phyloP scores from a whole-genome alignment of 2,797 vertebrate species.

The Brachymystax lenok region DNA sequence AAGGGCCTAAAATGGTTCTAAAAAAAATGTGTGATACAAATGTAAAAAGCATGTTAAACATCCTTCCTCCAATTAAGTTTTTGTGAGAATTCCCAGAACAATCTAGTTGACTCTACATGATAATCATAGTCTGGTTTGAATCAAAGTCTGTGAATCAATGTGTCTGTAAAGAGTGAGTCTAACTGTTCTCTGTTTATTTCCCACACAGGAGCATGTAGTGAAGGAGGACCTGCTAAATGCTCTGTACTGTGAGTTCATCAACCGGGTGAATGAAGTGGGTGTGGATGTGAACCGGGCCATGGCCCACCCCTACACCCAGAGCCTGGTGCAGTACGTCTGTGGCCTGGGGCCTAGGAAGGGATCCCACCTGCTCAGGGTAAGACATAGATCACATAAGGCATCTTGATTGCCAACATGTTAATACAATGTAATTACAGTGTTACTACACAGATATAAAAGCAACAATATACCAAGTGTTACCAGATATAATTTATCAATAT shows the following conservation, averaged over 20 bases:
- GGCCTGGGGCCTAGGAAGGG: slow-evolving; percentile 88
- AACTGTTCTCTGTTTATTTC: not conserved
- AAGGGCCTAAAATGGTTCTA: too few relatives aligned
- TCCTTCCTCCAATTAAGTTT: too few relatives aligned
- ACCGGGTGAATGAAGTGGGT: slow-evolving; percentile 90
- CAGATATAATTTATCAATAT: too few relatives aligned
- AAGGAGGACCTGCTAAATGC: slow-evolving; percentile 86
- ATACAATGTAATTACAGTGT: not conserved
- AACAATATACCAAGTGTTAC: too few relatives aligned
- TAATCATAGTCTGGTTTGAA: not conserved
- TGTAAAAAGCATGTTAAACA: too few relatives aligned
- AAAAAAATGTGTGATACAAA: too few relatives aligned
- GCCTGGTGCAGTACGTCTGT: slow-evolving; percentile 87
- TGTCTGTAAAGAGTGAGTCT: not conserved
- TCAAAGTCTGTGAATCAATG: not conserved
- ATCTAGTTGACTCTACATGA: not conserved
- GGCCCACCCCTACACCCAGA: slow-evolving; percentile 88
- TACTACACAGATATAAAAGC: not conserved
- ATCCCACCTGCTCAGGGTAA: slow-evolving; percentile 86
- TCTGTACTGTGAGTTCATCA: slow-evolving; percentile 89
- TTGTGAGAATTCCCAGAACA: too few relatives aligned
- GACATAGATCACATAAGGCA: not conserved
- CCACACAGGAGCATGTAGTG: slow-evolving; percentile 82
- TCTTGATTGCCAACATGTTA: not conserved
- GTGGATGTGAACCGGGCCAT: slow-evolving; percentile 89